These are phyloP conservation scores for Shinisaurus crocodilurus DNA, from an alignment of 2,113 vertebrate genomes.

Conservation along the genomic window DNA sequence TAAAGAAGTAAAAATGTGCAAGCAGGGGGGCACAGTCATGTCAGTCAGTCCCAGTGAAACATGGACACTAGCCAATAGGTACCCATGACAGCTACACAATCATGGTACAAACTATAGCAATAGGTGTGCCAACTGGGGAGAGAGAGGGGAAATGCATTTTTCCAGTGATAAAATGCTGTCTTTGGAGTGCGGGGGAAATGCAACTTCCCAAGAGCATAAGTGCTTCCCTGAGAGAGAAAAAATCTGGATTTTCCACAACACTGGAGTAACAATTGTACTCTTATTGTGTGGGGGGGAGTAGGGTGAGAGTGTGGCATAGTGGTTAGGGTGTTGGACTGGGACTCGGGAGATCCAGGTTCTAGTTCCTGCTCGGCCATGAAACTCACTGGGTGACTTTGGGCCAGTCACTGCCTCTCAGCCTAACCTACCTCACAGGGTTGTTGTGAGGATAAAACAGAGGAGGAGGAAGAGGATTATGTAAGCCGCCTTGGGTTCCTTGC, in stretches of 20 bases:
- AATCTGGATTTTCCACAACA: background rate
- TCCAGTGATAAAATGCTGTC: background rate
- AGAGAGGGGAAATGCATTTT: background rate
- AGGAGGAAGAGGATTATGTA: no score
- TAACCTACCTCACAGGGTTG: no score
- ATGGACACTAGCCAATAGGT: background rate
- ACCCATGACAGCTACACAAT: background rate
- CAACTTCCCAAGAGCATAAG: background rate
- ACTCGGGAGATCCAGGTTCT: no score
- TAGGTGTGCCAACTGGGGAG: background rate
- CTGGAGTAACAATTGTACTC: background rate
- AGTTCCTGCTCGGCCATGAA: no score
- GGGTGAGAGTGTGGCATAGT: background rate
- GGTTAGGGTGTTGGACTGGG: no score
- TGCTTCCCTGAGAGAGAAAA: background rate
- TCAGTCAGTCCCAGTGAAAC: background rate
- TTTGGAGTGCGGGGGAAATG: background rate
- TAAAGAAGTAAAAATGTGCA: background rate
- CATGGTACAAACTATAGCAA: background rate
- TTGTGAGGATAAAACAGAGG: no score
- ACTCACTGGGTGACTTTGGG: no score
- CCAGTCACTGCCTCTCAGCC: no score
- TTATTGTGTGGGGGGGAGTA: background rate
- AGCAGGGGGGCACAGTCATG: background rate
- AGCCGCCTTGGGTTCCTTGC: no score